Conservation (phyloP, 1,140 invertebrate genomes). For the Aporrectodea caliginosa region DNA sequence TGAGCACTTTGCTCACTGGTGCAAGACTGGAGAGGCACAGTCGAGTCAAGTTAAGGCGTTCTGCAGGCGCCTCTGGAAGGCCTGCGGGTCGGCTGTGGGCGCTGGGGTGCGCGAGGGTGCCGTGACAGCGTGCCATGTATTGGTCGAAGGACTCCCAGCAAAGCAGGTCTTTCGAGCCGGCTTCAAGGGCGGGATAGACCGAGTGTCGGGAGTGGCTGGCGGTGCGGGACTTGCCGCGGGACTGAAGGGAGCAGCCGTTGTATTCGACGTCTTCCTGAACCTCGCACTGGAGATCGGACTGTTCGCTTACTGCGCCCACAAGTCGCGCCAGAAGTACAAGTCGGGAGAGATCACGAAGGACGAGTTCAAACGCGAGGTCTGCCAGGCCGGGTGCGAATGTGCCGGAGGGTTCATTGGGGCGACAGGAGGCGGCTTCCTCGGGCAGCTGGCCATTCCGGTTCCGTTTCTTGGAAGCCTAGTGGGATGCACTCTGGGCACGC, state of each 20-base stretch:
- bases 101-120: background rate
- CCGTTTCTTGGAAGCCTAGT: slow-evolving; percentile 16
- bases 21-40: slow-evolving; percentile 19
- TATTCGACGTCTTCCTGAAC: background rate
- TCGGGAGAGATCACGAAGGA: background rate
- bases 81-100: background rate
- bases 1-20: slow-evolving; percentile 28
- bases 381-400: background rate
- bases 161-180: background rate
- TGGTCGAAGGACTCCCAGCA: background rate
- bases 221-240: background rate
- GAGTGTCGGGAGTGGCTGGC: background rate
- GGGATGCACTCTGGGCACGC: slow-evolving; percentile 10
- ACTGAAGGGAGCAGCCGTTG: background rate
- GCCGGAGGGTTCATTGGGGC: background rate
- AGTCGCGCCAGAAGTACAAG: background rate
- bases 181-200: background rate
- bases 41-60: slow-evolving; percentile 18
- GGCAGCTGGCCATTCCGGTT: slow-evolving; percentile 4
- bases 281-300: background rate
- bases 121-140: background rate
- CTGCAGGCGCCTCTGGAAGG: background rate
- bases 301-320: background rate
- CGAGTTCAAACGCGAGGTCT: background rate
- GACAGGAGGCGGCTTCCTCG: background rate